Evolutionary conservation across 2,888 invertebrate species (phyloP).

Genomic region (Tineola bisselliella): DNA sequence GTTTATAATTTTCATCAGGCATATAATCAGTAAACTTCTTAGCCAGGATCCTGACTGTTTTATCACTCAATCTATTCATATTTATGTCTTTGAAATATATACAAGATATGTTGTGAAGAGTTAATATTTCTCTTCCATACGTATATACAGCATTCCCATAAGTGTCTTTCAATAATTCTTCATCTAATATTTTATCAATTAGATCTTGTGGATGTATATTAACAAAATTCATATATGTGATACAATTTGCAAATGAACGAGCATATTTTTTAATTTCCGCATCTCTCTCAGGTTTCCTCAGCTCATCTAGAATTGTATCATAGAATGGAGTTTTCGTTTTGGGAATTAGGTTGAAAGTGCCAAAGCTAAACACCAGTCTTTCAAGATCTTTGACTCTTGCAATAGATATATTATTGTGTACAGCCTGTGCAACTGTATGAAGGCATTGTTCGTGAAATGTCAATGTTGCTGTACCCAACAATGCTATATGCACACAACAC

Average conservation of each 20-base stretch:
- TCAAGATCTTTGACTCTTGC: slow-evolving; percentile 80
- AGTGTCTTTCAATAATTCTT: slow-evolving; percentile 63
- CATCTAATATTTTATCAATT: slow-evolving; percentile 64
- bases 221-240: slow-evolving; percentile 69
- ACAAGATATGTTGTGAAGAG: slow-evolving; percentile 69
- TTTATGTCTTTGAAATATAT: slow-evolving; percentile 68
- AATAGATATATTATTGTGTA: slow-evolving; percentile 49
- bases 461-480: slow-evolving; percentile 66
- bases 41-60: slow-evolving; percentile 55
- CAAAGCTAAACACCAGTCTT: slow-evolving; percentile 70
- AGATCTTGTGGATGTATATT: slow-evolving; percentile 69
- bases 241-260: slow-evolving; percentile 67
- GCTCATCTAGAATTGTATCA: slow-evolving; percentile 46
- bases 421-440: slow-evolving; percentile 55
- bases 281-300: slow-evolving; percentile 61
- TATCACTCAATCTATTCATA: slow-evolving; percentile 63
- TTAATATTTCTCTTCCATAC: slow-evolving; percentile 70
- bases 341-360: slow-evolving; percentile 70
- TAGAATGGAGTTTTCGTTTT: slow-evolving; percentile 42
- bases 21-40: slow-evolving; percentile 70
- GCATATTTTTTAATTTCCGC: slow-evolving; percentile 69
- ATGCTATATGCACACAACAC: slow-evolving; percentile 72
- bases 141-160: slow-evolving; percentile 57
- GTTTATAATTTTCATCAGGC: slow-evolving; percentile 57
- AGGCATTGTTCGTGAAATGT: slow-evolving; percentile 44